Base-by-base conservation (phyloP, 2,888 invertebrate genomes). In the Timema cristinae region DNA sequence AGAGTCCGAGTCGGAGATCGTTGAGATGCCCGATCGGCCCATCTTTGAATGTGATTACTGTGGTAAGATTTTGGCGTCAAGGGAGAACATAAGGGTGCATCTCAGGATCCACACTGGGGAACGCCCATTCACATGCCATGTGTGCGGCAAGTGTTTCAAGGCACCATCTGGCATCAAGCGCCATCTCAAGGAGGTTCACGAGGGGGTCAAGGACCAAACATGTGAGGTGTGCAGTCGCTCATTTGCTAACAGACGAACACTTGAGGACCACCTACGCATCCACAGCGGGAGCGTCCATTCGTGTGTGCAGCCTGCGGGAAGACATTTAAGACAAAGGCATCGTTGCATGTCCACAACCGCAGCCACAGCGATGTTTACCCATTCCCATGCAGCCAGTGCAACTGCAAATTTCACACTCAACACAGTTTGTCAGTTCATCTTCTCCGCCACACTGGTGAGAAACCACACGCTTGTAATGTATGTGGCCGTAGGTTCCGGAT, bases 91-190 rank as follows among this genome's bases (percentile, higher is more conserved):
- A 13, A 63, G 54, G 16, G 66, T 66, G n/a, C 73, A 73, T 49
- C 50, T 70, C 10, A 81, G 83, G 73, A 81, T 81, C 52, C 82
- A 83, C 67, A 79, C 78, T 10, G 89, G 89, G 2, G 89, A 89
- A 80, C 83, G 88, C 67, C 88, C 89, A 1, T 89, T 86, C 80
- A 86, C 88, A 2, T 90, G 90, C 77, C 88, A 90, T 79, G 78
- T 88, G 48, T 90, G 90, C 79, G 89, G 89, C 69, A 67, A 67
- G 51, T 48, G 54, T 10, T 67, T 67, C 49, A 50, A 56, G 50
- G 70, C 73, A 11, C 52, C 49, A 9, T 70, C 70, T 51, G 70
- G 70, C 9, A 67, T 73, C 15, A 68, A 69, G 48, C 59, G 70
- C 32, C 88, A 89, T 79, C 78, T 82, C 5, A 82, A 83, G 48